Base-by-base conservation (phyloP, 2,797 vertebrate genomes). In the Coccyzus lansbergi region DNA sequence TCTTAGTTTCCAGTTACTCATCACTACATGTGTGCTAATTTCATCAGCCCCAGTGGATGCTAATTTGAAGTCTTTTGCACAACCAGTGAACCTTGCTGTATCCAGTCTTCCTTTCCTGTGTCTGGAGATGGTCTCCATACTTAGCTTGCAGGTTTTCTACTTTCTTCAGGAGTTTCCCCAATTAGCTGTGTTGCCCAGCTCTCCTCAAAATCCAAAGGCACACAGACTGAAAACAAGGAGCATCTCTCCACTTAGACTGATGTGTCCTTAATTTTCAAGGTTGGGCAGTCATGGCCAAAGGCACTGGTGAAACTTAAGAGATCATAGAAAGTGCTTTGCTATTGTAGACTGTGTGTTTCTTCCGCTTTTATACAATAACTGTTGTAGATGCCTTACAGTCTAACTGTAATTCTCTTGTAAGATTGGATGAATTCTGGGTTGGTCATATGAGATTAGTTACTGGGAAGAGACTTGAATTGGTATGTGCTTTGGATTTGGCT, bases 21-120 rank as follows among this genome's bases (percentile, higher is more conserved):
- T 1, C 3, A 0, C 34, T 52, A 38, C 33, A 14, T 36, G 22
- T 33, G 40, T 78, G 22, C 44, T 63, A 46, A 16, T 76, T 62
- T 78, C n/a, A 3, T 48, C 44, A 5, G 15, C 59, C 38, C 9
- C 7, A 7, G 14, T 0, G 49, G 24, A 49, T 51, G 58, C 10
- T 68, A 16, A 68, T 68, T 68, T 22, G 14, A 90, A 63, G 22
- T 22, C 40, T 38, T 77, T 10, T 58, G 25, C 31, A 24, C 3
- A 5, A 9, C 22, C 20, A 15, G 15, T 28, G 33, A 36, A 38
- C 53, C 51, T n/a, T 68, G 46, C 22, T 69, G 15, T 48, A 8
- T 28, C n/a, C 19, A 4, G 0, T 51, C 21, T 18, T 55, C 26
- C 19, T 81, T 58, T 16, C 14, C 0, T n/a, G 11, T 58, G 86